Percentiles rank a stretch among this genome's conserved stretches.
Conservation (phyloP, 1,140 invertebrate species). For the Rhopalosiphum maidis region DNA sequence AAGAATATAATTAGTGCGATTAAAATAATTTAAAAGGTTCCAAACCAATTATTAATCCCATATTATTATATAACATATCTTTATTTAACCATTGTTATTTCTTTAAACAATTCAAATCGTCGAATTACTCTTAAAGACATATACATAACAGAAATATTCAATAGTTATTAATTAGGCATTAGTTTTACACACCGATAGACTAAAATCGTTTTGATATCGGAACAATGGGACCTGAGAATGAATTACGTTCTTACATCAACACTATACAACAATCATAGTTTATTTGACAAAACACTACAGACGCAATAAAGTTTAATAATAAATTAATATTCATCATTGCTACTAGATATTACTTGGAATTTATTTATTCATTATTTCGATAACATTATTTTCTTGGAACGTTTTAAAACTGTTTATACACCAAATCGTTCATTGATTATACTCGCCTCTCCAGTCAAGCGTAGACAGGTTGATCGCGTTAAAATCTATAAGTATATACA, state of each 20-base stretch:
- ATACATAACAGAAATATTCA: not conserved
- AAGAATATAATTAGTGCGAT: not conserved
- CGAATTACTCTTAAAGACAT: not conserved
- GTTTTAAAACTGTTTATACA: not conserved
- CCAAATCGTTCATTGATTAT: not conserved
- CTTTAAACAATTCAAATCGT: not conserved
- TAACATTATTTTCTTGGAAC: not conserved
- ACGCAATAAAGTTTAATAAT: not conserved
- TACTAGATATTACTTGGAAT: not conserved
- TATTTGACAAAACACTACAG: not conserved
- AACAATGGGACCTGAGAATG: not conserved
- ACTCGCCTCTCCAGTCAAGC: not conserved
- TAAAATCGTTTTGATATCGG: not conserved
- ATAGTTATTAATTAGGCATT: not conserved
- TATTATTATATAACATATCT: not conserved
- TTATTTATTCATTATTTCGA: not conserved
- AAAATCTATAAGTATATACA: not conserved
- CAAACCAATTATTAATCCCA: not conserved
- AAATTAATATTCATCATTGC: not conserved
- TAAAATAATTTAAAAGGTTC: not conserved
- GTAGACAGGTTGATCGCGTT: not conserved
- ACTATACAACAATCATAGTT: not conserved
- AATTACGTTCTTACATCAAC: not conserved
- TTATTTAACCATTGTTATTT: not conserved
- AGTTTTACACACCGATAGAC: not conserved